Evolutionary conservation across 2,888 invertebrate species (phyloP), one percentile per base, ranked within the genome.

Genomic region (Drosophila atripex): DNA sequence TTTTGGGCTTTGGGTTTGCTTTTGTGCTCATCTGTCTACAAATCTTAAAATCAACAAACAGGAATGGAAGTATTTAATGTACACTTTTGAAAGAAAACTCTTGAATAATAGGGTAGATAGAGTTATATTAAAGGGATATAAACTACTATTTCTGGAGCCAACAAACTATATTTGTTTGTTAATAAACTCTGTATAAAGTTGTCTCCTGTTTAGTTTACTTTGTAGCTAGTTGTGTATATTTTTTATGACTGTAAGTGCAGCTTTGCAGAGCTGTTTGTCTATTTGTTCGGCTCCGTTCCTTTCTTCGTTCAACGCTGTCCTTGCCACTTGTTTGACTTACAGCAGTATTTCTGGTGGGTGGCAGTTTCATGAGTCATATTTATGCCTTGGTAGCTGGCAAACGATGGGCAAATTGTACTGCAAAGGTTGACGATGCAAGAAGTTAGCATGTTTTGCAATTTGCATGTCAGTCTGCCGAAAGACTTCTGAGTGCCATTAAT

Each of bases 341-440:
- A 32, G 46, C 38, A 35, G 23, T 43, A 35, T 46, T 12, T 39
- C 16, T 28, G 12, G 38, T 38, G 23, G 51, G 23, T 63, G 54
- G 52, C 3, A 63, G 55, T 71, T 84, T 84, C 84, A 80, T 84
- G 75, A 68, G 85, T 59, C 71, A 66, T 57, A 65, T 58, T 77
- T 74, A 77, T 46, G 73, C 49, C 30, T 49, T 63, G 61, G 18
- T 47, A 59, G 43, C 51, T 52, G 49, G 68, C 76, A 80, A 82
- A 75, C 73, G 76, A 60, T 60, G 85, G 83, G 53, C 51, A 18
- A 57, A 73, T 71, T 53, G 45, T 50, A 43, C 30, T 51, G 25
- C 30, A 21, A 30, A 30, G 21, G 51, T 65, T 75, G 64, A 16
- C 55, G 32, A 12, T 45, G 52, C 60, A 30, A 75, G 75, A 77